Conservation (phyloP, 2,888 invertebrate genomes). For the Synanthedon tipuliformis region DNA sequence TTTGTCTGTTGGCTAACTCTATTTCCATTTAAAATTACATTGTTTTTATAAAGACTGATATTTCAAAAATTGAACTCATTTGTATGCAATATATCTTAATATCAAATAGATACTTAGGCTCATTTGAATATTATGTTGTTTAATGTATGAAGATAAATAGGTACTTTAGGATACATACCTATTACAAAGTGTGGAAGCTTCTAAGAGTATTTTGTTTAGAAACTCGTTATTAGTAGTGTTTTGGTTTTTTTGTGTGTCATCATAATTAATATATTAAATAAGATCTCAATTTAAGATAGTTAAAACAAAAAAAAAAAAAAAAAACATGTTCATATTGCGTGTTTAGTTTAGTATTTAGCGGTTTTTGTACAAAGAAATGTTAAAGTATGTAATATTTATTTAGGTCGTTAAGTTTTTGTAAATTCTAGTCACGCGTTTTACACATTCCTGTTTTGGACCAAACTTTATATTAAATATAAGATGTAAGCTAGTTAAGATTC, state of each 20-base stretch:
- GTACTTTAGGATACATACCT: too few species aligned
- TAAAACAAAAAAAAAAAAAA: slow-evolving; percentile 19
- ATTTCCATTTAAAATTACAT: too few species aligned
- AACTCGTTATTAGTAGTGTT: not conserved
- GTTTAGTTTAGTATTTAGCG: slow-evolving; percentile 16
- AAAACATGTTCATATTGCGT: slow-evolving; percentile 1
- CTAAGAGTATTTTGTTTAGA: not conserved
- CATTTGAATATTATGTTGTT: too few species aligned
- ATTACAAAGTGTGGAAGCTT: not conserved
- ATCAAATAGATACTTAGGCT: too few species aligned
- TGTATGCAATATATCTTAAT: slow-evolving; percentile 31
- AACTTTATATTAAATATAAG: slow-evolving; percentile 25
- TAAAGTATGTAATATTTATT: slow-evolving; percentile 60
- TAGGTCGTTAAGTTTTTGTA: slow-evolving; percentile 67
- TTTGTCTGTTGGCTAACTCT: too few species aligned
- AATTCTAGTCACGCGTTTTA: slow-evolving; percentile 70
- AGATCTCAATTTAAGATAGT: slow-evolving; percentile 54
- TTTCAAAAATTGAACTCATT: slow-evolving; percentile 39
- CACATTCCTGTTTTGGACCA: slow-evolving; percentile 70
- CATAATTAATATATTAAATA: slow-evolving; percentile 14
- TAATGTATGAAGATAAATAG: too few species aligned
- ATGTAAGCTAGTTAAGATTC: too few species aligned
- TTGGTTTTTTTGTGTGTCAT: slow-evolving; percentile 32
- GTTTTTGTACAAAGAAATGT: slow-evolving; percentile 41
- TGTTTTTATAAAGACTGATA: too few species aligned